A percentile compares a stretch with the other conserved stretches of the same genome.
Evolutionary conservation across 2,797 vertebrate genomes (phyloP).

Genomic region (Falco biarmicus): DNA sequence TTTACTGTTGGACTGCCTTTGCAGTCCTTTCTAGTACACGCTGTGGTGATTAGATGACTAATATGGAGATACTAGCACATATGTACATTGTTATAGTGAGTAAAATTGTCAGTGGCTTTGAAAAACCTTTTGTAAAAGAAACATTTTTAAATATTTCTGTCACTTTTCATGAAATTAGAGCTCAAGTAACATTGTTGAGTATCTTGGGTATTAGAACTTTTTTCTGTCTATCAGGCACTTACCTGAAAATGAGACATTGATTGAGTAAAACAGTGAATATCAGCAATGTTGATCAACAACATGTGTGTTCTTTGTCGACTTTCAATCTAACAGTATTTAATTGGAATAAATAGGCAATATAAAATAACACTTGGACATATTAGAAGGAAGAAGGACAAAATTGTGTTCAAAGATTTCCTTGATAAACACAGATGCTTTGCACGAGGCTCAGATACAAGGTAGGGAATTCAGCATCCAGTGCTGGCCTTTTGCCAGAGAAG

Average conservation of each 20-base stretch:
- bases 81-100: not conserved
- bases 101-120: not conserved
- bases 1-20: not conserved
- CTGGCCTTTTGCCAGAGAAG: not conserved
- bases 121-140: not conserved
- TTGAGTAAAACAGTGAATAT: not conserved
- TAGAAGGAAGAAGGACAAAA: not conserved
- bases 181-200: not conserved
- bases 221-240: not conserved
- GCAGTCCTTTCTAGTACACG: not conserved
- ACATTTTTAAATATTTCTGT: not conserved
- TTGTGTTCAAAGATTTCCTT: not conserved
- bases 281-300: not conserved
- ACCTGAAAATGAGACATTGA: not conserved
- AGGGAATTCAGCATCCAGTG: not conserved
- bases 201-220: not conserved
- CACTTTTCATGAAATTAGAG: not conserved
- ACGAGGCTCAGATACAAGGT: not conserved
- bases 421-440: not conserved
- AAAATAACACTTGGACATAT: not conserved
- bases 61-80: not conserved
- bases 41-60: not conserved
- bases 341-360: not conserved
- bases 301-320: not conserved
- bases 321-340: not conserved